Evolutionary conservation across 92 coral and sea anemone species (phyloP), one percentile per base, ranked within the genome.

Genomic region (Zoanthus sansibaricus): DNA sequence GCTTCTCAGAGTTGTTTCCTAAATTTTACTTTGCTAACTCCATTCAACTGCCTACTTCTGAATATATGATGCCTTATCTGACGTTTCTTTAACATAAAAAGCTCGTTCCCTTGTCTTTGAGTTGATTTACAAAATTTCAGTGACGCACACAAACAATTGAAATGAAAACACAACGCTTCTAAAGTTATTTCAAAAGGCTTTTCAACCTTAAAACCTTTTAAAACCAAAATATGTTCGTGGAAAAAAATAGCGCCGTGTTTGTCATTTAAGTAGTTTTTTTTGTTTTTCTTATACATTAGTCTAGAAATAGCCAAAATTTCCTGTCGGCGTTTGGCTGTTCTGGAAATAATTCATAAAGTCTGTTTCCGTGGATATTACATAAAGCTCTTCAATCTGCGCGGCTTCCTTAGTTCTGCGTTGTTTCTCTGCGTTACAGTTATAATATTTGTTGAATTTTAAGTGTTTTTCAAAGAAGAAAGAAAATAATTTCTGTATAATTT

Each of bases 21-120:
- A 18, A 55, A 33, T 58, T 48, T 30, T 45, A 6, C n/a, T 32
- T 80, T 80, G 44, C 66, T 66, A 55, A 61, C 58, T 67, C 15
- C 4, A 78, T 72, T 15, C 48, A 17, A 32, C 45, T 66, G 72
- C 84, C 20, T 6, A 37, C 42, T 62, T 70, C 83, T 78, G 37
- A 78, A 54, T 18, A 69, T 61, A 15, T 59, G 58, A 78, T 78
- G 42, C 58, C 9, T 49, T 7, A 1, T 49, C 55, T 49, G 9
- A 49, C 55, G 55, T 49, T 49, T 49, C 12, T 49, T 49, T 37
- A 37, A 37, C 42, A 37, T 4, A 37, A 2, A 37, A 37, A 37
- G 42, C 4, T 4, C 42, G 42, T 2, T 4, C 42, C 42, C 4
- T 37, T 37, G 42, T 37, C 42, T 37, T 37, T 37, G 2, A 37